Percentiles rank a stretch among this genome's conserved stretches.
Conservation (phyloP, 2,888 invertebrate genomes). For the Drosophila subsilvestris region DNA sequence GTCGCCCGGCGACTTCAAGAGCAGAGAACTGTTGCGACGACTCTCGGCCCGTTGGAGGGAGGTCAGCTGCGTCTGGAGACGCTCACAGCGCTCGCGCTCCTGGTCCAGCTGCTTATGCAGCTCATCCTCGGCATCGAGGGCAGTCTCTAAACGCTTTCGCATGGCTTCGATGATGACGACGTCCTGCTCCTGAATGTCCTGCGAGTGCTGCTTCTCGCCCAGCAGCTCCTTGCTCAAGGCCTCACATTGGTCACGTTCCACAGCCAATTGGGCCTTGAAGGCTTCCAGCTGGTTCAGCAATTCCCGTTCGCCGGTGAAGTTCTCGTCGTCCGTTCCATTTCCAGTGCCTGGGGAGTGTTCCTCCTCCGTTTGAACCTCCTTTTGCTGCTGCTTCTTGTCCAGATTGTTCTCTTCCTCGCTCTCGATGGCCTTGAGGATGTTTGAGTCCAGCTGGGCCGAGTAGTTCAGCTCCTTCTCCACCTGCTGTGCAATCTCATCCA, state of each 20-base stretch:
- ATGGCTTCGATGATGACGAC: slow-evolving; percentile 88
- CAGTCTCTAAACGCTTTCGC: slow-evolving; percentile 87
- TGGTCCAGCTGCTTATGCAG: slow-evolving; percentile 86
- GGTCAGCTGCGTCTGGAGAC: slow-evolving; percentile 84
- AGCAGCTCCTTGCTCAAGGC: slow-evolving; percentile 86
- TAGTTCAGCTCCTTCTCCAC: slow-evolving; percentile 87
- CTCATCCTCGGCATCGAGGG: slow-evolving; percentile 87
- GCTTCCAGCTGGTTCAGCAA: slow-evolving; percentile 81
- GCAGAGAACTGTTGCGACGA: slow-evolving; percentile 76
- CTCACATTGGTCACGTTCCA: slow-evolving; percentile 83
- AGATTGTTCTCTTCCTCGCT: slow-evolving; percentile 84
- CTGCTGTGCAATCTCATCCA: slow-evolving; percentile 86
- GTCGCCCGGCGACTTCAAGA: slow-evolving; percentile 82
- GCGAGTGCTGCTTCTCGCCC: slow-evolving; percentile 86
- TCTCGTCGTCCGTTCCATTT: slow-evolving; percentile 81
- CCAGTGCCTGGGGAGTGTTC: slow-evolving; percentile 67
- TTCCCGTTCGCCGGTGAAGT: slow-evolving; percentile 81
- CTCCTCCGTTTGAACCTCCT: slow-evolving; percentile 61
- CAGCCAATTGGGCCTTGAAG: slow-evolving; percentile 72
- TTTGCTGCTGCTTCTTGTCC: slow-evolving; percentile 70
- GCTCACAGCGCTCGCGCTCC: slow-evolving; percentile 85
- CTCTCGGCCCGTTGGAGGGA: slow-evolving; percentile 82
- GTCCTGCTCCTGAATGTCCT: slow-evolving; percentile 87
- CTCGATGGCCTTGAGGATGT: slow-evolving; percentile 86
- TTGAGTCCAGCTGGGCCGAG: slow-evolving; percentile 86